Conservation (phyloP, 53 echinoderm and acorn worm species). For the Crossaster papposus region DNA sequence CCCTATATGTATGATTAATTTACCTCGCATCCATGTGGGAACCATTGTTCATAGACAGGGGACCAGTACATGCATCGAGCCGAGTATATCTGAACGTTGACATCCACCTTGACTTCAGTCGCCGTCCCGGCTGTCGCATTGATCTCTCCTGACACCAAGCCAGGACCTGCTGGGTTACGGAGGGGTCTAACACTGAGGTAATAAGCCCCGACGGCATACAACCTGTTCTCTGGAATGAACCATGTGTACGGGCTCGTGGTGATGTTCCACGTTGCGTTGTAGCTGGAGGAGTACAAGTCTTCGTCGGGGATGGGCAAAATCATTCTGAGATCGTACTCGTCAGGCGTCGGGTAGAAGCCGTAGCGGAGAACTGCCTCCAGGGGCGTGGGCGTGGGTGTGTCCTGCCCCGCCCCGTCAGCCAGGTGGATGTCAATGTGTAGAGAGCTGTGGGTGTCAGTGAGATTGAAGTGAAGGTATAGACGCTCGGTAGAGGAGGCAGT, state of each 20-base stretch:
- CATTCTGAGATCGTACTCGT: slow-evolving; percentile 64
- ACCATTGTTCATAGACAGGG: slow-evolving; percentile 74
- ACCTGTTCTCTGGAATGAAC: slow-evolving; percentile 73
- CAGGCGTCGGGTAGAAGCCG: slow-evolving; percentile 75
- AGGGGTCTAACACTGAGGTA: slow-evolving; percentile 66
- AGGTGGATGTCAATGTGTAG: slow-evolving; percentile 79
- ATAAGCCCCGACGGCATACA: slow-evolving; percentile 75
- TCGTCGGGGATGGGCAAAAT: slow-evolving; percentile 60
- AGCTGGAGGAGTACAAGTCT: slow-evolving; percentile 55
- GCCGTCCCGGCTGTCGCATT: slow-evolving; percentile 17
- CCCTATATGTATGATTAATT: neutral
- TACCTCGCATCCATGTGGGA: slow-evolving; percentile 86
- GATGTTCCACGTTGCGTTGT: slow-evolving; percentile 64
- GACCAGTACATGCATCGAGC: slow-evolving; percentile 87
- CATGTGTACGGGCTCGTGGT: slow-evolving; percentile 79
- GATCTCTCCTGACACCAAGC: neutral
- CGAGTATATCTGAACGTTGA: slow-evolving; percentile 77
- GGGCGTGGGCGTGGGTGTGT: neutral
- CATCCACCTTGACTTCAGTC: slow-evolving; percentile 30
- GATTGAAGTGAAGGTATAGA: slow-evolving; percentile 69
- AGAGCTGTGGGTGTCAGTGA: slow-evolving; percentile 73
- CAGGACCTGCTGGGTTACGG: neutral
- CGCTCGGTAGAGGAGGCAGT: slow-evolving; percentile 45
- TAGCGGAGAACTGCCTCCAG: slow-evolving; percentile 69
- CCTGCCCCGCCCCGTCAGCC: slow-evolving; percentile 6